Conservation (phyloP, 1,140 invertebrate genomes). For the Aethina tumida region DNA sequence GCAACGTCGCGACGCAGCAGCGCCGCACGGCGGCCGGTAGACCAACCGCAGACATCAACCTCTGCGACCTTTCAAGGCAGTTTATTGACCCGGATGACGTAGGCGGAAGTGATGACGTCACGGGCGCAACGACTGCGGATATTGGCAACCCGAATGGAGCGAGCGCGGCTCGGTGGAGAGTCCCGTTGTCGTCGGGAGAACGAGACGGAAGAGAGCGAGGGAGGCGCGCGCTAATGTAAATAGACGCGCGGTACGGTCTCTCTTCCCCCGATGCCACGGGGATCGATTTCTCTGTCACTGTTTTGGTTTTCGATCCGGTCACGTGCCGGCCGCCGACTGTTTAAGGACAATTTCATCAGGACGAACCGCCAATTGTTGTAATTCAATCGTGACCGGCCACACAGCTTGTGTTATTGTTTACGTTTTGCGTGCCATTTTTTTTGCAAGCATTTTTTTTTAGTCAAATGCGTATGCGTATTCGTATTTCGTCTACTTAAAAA, state of each 20-base stretch:
- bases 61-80: constrained; percentile 35
- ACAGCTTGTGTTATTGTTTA: too few relatives aligned
- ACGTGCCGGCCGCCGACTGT: too few relatives aligned
- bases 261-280: constrained; percentile 4
- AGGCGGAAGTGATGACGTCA: constrained; percentile 32
- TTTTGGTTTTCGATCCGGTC: too few relatives aligned
- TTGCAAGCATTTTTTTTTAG: too few relatives aligned
- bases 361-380: too few relatives aligned
- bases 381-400: too few relatives aligned
- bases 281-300: too few relatives aligned
- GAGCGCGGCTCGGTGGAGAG: background rate
- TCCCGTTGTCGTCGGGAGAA: background rate
- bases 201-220: background rate
- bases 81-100: constrained; percentile 35
- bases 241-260: constrained; percentile 12
- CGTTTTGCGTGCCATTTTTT: too few relatives aligned
- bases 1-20: constrained; percentile 6
- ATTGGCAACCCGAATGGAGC: constrained; percentile 14
- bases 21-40: constrained; percentile 23
- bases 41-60: constrained; percentile 16
- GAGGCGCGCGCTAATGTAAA: constrained; percentile 6
- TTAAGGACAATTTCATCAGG: too few relatives aligned
- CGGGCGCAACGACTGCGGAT: constrained; percentile 26
- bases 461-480: too few relatives aligned
- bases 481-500: too few relatives aligned